Base-by-base conservation (phyloP, 2,797 vertebrate species). In the Loris lydekkerianus region DNA sequence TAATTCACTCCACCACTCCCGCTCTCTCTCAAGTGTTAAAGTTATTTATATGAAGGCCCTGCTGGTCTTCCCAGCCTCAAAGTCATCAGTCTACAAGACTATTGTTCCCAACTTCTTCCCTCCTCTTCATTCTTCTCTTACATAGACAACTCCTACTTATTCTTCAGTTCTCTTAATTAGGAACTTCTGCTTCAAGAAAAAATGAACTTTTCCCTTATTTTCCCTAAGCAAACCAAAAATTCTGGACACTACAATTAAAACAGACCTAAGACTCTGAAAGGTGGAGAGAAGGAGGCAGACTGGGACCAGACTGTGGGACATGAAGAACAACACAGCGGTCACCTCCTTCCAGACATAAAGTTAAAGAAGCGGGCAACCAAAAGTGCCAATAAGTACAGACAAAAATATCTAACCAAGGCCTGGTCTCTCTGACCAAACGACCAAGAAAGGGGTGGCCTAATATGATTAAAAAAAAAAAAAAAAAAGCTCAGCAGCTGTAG, bases 101-200 rank as follows among this genome's bases (percentile, higher is more conserved):
- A 2, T 58, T 69, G 5, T 58, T 69, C 76, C 63, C 88, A 69
- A 86, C 37, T 75, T 93, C 20, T 15, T 77, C 46, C 34, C 10
- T 58, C 20, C 58, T n/a, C 18, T 46, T 21, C 75, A 69, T 67
- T 69, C 23, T 93, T 85, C 25, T 49, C 29, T 75, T n/a, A 73
- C 10, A 37, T 69, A 43, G 37, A 85, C 6, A 27, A 67, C 15
- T 37, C 10, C 70, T 49, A 69, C 10, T 84, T 43, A 83, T 5
- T 8, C 60, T 80, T 88, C 18, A 40, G 27, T 73, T 81, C 65
- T 40, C 20, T 93, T 90, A 43, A 46, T 85, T 40, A 89, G 46
- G 18, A 46, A 86, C 21, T 93, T 89, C 65, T 86, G 37, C 58
- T 75, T 93, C 58, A 67, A 7, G 7, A n/a, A 93, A 93, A 86